These are phyloP conservation scores for Onychorhynchus coronatus DNA, from an alignment of 2,113 vertebrate species.

Conservation along the genomic window DNA sequence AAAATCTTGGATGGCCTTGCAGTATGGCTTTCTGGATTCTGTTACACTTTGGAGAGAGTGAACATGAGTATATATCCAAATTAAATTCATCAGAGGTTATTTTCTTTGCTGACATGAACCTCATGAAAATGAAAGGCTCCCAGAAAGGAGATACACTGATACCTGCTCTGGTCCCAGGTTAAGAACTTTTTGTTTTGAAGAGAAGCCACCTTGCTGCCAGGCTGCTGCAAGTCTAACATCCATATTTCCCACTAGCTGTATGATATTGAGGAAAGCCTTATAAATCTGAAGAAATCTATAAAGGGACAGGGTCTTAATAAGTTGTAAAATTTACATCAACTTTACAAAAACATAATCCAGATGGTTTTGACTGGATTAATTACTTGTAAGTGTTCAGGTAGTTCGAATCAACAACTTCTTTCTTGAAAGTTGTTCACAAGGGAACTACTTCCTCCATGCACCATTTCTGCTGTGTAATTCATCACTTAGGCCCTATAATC, in stretches of 20 bases:
- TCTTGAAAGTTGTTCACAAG: constrained; percentile 26
- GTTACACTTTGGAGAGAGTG: neutral
- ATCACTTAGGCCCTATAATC: constrained; percentile 8
- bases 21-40: neutral
- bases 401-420: constrained; percentile 1
- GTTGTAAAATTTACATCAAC: constrained; percentile 42
- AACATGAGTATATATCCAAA: neutral
- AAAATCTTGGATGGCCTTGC: neutral
- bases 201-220: neutral
- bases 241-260: neutral
- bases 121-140: neutral
- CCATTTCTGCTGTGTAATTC: constrained; percentile 31
- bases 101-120: neutral
- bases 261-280: neutral
- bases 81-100: neutral
- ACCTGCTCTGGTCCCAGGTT: neutral
- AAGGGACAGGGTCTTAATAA: neutral
- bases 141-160: neutral
- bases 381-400: constrained; percentile 12
- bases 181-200: neutral
- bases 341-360: constrained; percentile 45
- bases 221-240: neutral
- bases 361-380: constrained; percentile 52
- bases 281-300: constrained; percentile 21
- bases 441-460: constrained; percentile 30